Conservation (phyloP, 2,797 vertebrate genomes). For the Cirrhinus mrigala region DNA sequence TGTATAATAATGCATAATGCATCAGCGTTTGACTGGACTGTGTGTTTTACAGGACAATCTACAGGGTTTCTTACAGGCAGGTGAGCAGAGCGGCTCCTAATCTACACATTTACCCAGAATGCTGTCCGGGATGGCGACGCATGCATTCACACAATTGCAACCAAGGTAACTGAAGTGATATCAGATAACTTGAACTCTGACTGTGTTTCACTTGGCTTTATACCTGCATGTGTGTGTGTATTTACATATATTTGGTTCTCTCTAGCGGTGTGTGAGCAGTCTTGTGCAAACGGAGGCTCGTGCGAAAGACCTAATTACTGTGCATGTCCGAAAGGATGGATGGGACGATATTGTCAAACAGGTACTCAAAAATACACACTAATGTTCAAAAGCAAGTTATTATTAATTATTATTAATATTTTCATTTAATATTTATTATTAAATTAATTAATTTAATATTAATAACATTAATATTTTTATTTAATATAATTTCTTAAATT, state of each 20-base stretch:
- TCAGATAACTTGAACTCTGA: too few species aligned
- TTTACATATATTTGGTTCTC: slow-evolving; percentile 28
- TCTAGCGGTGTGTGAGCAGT: slow-evolving; percentile 82
- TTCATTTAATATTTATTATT: too few species aligned
- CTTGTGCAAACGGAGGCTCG: slow-evolving; percentile 85
- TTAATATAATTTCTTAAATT: too few species aligned
- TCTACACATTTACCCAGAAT: slow-evolving; percentile 71
- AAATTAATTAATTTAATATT: too few species aligned
- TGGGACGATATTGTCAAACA: slow-evolving; percentile 82
- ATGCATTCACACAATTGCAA: slow-evolving; percentile 80
- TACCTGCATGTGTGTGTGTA: slow-evolving; percentile 7
- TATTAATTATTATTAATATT: too few species aligned
- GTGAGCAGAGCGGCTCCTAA: slow-evolving; percentile 66
- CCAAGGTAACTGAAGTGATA: slow-evolving; percentile 78
- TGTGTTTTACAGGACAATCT: slow-evolving; percentile 82
- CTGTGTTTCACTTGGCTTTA: background rate
- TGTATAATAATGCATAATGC: background rate
- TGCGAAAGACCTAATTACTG: slow-evolving; percentile 84
- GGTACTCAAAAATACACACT: slow-evolving; percentile 73
- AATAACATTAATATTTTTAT: too few species aligned
- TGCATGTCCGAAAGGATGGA: slow-evolving; percentile 84
- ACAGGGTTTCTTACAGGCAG: slow-evolving; percentile 84
- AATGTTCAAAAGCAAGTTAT: background rate
- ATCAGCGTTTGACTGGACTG: background rate
- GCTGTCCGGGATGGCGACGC: slow-evolving; percentile 90